Base-by-base conservation (phyloP, 1,140 invertebrate genomes). In the Brachionus plicatilis region DNA sequence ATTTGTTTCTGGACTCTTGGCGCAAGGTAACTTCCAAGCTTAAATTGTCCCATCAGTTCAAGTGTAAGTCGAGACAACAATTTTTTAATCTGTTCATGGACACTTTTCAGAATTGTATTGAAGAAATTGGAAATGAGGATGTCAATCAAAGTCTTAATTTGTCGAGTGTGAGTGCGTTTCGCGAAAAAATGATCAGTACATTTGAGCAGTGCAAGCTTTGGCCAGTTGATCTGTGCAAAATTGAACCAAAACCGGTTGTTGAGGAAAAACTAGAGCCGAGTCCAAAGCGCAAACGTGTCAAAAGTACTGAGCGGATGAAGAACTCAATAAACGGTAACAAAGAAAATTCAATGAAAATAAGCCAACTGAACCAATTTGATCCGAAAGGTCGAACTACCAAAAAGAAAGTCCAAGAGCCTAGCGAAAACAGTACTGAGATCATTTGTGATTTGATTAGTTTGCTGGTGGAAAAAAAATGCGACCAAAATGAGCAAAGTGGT, bases 11-110 rank as follows among this genome's bases (percentile, higher is more conserved):
- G 20, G 72, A 76, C 72, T 76, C 72, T 3, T 76, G 72, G 72
- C 17, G 72, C 12, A 76, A 50, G 43, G 20, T 76, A 1, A 76
- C 72, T 11, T 9, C 72, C 47, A 76, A 76, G 50, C 72, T 50
- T 14, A 76, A 76, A 27, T 76, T 76, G 43, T 76, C 45, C 43
- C 27, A 76, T 76, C 72, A 76, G 27, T 76, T 76, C 27, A 76
- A 76, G 5, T 50, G 41, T 12, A 76, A 76, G 27, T 76, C 72
- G 27, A 50, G 72, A n/a, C 72, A 76, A 29, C 72, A 76, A 76
- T 76, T 76, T 76, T 76, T 76, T 45, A 76, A 76, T n/a, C 24
- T 76, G n/a, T 76, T 76, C 20, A 76, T 76, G 72, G 72, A 76
- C 33, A 50, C 72, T 9, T 76, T 76, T 76, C 72, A 76, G 33